Evolutionary conservation across 2,113 vertebrate species (phyloP).

Genomic region (Talpa occidentalis): DNA sequence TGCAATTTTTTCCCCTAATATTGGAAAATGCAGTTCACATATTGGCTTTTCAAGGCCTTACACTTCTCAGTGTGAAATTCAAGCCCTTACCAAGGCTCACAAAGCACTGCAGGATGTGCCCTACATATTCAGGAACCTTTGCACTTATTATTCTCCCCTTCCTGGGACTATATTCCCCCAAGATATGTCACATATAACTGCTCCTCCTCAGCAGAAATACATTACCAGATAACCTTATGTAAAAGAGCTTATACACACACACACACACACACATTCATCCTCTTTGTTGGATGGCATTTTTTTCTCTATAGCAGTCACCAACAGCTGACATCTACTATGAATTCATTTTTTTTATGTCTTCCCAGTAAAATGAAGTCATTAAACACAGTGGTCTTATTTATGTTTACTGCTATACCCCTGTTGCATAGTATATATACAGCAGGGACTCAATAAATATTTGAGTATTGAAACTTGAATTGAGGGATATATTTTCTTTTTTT

Average conservation of each 20-base stretch:
- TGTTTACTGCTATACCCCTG: background rate
- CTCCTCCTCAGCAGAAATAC: background rate
- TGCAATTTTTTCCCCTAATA: background rate
- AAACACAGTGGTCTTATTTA: background rate
- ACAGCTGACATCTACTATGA: background rate
- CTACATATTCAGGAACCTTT: background rate
- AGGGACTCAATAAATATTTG: background rate
- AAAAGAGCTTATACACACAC: accelerated
- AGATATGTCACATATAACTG: background rate
- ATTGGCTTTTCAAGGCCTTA: background rate
- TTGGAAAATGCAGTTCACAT: background rate
- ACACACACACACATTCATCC: background rate
- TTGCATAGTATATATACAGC: background rate
- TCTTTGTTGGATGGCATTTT: background rate
- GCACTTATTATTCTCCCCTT: background rate
- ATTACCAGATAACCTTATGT: background rate
- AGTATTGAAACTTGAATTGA: background rate
- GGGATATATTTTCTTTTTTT: no score
- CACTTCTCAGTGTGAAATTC: background rate
- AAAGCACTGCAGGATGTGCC: background rate
- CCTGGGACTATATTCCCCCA: background rate
- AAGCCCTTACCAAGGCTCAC: background rate
- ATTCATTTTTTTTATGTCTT: background rate
- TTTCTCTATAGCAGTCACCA: background rate
- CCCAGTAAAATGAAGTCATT: background rate